phyloP scores from a whole-genome alignment of 2,113 vertebrate species.

The Entelurus aequoreus region DNA sequence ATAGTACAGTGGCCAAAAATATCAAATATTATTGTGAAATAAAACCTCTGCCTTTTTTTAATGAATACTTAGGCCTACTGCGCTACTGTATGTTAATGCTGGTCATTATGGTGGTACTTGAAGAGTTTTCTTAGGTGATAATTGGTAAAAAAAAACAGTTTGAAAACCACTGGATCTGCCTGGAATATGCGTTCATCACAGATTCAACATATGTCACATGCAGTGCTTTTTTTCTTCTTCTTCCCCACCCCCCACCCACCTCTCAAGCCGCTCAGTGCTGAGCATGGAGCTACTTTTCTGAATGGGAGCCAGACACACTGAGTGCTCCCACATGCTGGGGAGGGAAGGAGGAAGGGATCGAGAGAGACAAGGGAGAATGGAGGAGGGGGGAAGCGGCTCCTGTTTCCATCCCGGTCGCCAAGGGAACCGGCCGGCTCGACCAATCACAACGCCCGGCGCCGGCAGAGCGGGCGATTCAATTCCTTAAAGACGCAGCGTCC shows the following conservation, averaged over 20 bases:
- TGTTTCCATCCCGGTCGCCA: constrained; percentile 66
- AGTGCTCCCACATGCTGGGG: constrained; percentile 59
- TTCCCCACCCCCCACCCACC: constrained; percentile 4
- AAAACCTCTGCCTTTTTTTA: no score
- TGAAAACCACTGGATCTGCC: background rate
- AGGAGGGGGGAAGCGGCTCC: constrained; percentile 39
- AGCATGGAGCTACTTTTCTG: constrained; percentile 56
- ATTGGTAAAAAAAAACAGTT: no score
- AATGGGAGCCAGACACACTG: constrained; percentile 60
- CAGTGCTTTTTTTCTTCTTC: constrained; percentile 14
- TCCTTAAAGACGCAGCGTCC: constrained; percentile 71
- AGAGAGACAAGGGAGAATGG: background rate
- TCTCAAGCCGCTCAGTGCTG: constrained; percentile 25
- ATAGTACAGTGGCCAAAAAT: no score
- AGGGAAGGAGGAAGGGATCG: background rate
- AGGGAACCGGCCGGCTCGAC: constrained; percentile 58
- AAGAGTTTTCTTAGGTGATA: no score
- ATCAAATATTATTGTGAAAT: no score
- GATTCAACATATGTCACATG: constrained; percentile 28
- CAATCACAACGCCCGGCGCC: constrained; percentile 61
- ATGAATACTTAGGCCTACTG: no score
- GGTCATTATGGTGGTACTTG: no score
- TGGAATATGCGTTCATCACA: constrained; percentile 21
- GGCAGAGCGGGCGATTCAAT: constrained; percentile 70
- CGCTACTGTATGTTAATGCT: no score